phyloP scores from a whole-genome alignment of 2,888 invertebrate genomes.

The Galerucella calmariensis region DNA sequence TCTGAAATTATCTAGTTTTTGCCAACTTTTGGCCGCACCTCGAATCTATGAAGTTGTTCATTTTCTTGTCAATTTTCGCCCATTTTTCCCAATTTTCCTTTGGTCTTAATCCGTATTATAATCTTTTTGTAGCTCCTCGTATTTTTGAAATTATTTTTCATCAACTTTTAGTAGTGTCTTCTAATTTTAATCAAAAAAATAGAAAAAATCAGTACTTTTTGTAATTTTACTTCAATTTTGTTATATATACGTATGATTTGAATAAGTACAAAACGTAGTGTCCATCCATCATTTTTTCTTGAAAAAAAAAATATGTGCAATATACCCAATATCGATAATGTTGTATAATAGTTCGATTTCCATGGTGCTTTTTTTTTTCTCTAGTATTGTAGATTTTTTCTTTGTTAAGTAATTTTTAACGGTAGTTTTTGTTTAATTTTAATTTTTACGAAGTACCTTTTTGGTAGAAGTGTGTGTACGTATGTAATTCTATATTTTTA shows the following conservation, averaged over 20 bases:
- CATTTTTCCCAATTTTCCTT: too few relatives aligned
- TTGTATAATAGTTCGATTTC: conserved; percentile 35
- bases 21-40: too few relatives aligned
- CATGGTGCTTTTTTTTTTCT: conserved; percentile 35
- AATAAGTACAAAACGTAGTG: conserved; percentile 34
- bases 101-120: too few relatives aligned
- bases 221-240: background rate
- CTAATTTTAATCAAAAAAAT: too few relatives aligned
- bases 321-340: conserved; percentile 37
- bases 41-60: too few relatives aligned
- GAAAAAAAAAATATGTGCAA: conserved; percentile 34
- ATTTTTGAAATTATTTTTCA: too few relatives aligned
- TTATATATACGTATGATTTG: conserved; percentile 20
- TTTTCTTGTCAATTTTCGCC: too few relatives aligned
- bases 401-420: conserved; percentile 22
- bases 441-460: conserved; percentile 20
- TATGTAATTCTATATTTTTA: conserved; percentile 24
- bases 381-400: conserved; percentile 27
- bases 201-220: conserved; percentile 8
- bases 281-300: conserved; percentile 2
- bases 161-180: too few relatives aligned
- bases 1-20: too few relatives aligned
- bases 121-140: too few relatives aligned
- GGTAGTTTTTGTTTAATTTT: conserved; percentile 4
- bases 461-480: background rate